These are phyloP conservation scores for Stegostoma tigrinum DNA, from an alignment of 2,113 vertebrate species.

Conservation along the genomic window DNA sequence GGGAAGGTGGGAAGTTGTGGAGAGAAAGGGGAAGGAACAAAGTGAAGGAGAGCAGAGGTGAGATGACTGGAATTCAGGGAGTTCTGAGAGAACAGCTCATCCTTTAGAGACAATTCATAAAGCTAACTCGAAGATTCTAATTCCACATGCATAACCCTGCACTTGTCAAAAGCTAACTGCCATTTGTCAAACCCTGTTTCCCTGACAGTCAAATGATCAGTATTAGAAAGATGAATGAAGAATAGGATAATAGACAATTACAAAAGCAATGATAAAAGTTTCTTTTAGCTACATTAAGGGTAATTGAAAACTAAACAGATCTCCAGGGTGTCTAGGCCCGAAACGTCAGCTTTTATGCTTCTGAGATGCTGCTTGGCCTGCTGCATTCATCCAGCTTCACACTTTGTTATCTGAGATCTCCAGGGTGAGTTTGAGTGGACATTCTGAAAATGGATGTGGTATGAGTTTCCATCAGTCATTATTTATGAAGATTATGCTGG, in stretches of 20 bases:
- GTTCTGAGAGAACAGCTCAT: neutral
- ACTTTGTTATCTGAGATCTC: too few relatives aligned
- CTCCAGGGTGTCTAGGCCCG: too few relatives aligned
- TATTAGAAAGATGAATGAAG: too few relatives aligned
- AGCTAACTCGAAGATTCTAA: too few relatives aligned
- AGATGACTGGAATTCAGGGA: neutral
- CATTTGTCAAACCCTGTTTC: neutral
- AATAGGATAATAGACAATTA: too few relatives aligned
- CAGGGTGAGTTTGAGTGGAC: neutral
- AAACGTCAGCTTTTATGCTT: too few relatives aligned
- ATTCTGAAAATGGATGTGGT: neutral
- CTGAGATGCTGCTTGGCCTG: too few relatives aligned
- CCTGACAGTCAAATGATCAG: too few relatives aligned
- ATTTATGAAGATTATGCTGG: neutral
- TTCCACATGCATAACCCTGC: neutral
- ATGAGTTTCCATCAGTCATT: neutral
- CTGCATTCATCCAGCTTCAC: too few relatives aligned
- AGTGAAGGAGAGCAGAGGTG: neutral
- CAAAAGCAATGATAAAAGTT: neutral
- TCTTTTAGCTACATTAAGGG: neutral
- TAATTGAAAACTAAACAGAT: neutral
- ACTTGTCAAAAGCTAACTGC: neutral
- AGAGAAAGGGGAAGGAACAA: conserved; percentile 39
- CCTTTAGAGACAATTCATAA: too few relatives aligned
- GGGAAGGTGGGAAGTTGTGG: neutral